A percentile compares a stretch with the other conserved stretches of the same genome.
Conservation (phyloP, 2,113 vertebrate species). For the Pomatostomus ruficeps region DNA sequence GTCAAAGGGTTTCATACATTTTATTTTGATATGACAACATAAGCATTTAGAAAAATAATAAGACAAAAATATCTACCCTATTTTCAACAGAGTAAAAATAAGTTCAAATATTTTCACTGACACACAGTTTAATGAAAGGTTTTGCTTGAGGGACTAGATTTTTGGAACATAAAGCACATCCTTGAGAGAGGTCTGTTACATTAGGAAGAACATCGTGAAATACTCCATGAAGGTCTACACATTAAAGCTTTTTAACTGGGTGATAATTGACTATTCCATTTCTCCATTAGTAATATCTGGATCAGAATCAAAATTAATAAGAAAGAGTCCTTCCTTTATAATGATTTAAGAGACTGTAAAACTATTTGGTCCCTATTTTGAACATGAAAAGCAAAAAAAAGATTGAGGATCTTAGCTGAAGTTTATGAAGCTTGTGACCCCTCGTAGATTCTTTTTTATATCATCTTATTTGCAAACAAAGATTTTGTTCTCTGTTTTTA, state of each 20-base stretch:
- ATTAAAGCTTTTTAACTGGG: constrained; percentile 16
- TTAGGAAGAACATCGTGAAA: neutral
- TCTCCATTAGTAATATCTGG: neutral
- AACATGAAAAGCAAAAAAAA: neutral
- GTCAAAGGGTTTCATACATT: constrained; percentile 19
- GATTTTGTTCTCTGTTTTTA: neutral
- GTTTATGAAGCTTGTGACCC: neutral
- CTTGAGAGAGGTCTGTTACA: neutral
- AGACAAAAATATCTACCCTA: neutral
- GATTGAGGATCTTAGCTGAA: neutral
- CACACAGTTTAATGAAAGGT: neutral
- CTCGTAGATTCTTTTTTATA: neutral
- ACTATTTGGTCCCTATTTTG: neutral
- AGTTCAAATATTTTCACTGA: neutral
- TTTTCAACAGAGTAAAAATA: constrained; percentile 6
- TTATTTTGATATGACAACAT: constrained; percentile 18
- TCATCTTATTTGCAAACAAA: neutral
- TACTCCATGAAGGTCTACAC: neutral
- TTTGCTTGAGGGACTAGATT: neutral
- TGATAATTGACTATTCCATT: constrained; percentile 4
- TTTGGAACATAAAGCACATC: constrained; percentile 6
- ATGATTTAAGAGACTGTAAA: neutral
- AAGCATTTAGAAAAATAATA: constrained; percentile 12
- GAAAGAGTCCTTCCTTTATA: neutral
- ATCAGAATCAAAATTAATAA: constrained; percentile 6